A percentile compares a stretch with the other conserved stretches of the same genome.
Evolutionary conservation across 2,888 invertebrate genomes (phyloP).

Genomic region (Laspeyria flexula): DNA sequence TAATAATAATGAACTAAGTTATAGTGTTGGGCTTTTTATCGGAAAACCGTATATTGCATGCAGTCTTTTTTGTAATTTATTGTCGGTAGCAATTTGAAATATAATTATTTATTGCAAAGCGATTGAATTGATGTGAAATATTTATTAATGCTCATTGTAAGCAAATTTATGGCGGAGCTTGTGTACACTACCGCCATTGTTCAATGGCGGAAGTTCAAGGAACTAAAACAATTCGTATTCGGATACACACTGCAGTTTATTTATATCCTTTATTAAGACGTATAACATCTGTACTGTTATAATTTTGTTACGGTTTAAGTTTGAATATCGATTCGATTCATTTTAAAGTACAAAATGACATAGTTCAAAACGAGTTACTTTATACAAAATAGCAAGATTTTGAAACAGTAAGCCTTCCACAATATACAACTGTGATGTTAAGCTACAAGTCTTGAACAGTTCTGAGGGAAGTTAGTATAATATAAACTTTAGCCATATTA

Average conservation of each 20-base stretch:
- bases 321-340: too few relatives aligned
- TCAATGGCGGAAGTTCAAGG: conserved; percentile 12
- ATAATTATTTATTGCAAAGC: conserved; percentile 3
- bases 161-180: conserved; percentile 13
- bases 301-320: neutral
- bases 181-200: conserved; percentile 28
- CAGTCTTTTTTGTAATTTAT: neutral
- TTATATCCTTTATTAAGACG: neutral
- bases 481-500: too few relatives aligned
- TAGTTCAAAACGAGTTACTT: too few relatives aligned
- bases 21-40: conserved; percentile 17
- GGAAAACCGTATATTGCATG: conserved; percentile 22
- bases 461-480: too few relatives aligned
- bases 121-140: neutral
- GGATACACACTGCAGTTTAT: conserved; percentile 3
- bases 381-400: too few relatives aligned
- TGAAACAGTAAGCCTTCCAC: too few relatives aligned
- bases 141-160: conserved; percentile 16
- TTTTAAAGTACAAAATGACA: too few relatives aligned
- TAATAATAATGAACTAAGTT: too few relatives aligned
- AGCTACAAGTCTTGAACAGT: too few relatives aligned
- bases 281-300: neutral
- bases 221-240: conserved; percentile 16
- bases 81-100: neutral
- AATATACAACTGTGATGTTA: too few relatives aligned